A percentile compares a stretch with the other conserved stretches of the same genome.
Conservation (phyloP, 1,140 invertebrate species). For the Trichonephila clavipes region DNA sequence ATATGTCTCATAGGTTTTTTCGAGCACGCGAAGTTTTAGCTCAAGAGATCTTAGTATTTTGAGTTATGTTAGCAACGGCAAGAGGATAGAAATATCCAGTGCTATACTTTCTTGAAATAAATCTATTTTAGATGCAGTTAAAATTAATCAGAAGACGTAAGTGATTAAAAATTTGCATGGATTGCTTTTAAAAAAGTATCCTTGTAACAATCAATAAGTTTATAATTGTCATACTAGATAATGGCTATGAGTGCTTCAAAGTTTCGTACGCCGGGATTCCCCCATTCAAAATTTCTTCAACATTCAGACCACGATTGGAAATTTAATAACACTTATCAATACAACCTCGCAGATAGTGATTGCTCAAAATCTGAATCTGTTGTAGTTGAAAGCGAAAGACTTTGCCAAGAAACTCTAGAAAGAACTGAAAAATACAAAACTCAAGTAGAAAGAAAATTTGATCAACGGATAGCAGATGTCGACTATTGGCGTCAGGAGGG, state of each 20-base stretch:
- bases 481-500: constrained; percentile 56
- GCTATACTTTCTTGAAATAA: neutral
- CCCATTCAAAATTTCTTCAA: constrained; percentile 30
- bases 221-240: neutral
- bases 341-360: constrained; percentile 52
- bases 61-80: neutral
- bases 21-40: neutral
- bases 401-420: constrained; percentile 49
- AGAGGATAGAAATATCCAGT: neutral
- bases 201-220: neutral
- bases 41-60: neutral
- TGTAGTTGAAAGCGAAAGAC: constrained; percentile 47
- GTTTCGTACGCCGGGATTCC: constrained; percentile 51
- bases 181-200: neutral
- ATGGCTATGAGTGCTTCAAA: neutral
- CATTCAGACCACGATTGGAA: constrained; percentile 62
- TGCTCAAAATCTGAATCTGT: constrained; percentile 62
- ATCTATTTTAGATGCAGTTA: neutral
- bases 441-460: constrained; percentile 63
- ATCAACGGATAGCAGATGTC: constrained; percentile 61
- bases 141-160: neutral
- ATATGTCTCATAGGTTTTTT: neutral
- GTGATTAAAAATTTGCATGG: neutral
- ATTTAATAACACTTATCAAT: constrained; percentile 60
- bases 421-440: constrained; percentile 36